Base-by-base conservation (phyloP, 2,888 invertebrate genomes). In the Caenorhabditis sp. region DNA sequence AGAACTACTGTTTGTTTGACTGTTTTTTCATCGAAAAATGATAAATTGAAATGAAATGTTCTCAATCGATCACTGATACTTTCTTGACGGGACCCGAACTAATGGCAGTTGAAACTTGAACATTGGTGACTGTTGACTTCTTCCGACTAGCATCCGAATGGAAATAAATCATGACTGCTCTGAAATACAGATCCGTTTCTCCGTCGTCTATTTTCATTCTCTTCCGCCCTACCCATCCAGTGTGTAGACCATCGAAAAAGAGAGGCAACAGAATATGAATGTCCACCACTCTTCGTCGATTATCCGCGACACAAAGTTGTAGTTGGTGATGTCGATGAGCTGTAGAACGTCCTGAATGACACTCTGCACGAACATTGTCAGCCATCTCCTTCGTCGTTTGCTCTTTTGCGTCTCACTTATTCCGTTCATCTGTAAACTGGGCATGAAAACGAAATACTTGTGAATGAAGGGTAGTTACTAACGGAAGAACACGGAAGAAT, bases 291-390 rank as follows among this genome's bases (percentile, higher is more conserved):
- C 30, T 1, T 22, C 55, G 9, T 71, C 62, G 7, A 22, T 22
- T n/a, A 61, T 11, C 20, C 46, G 37, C 32, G 30, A 62, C 11
- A 62, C 26, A 0, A 53, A 11, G 13, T 55, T 53, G 15, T 22
- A 61, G 46, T 62, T 62, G 13, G 62, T 22, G 53, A 62, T 63
- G 32, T 63, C 63, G 20, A 72, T 50, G 3, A 56, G 24, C 20
- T 72, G 72, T 4, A 72, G 56, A 9, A 48, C 32, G 30, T 63
- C 63, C 63, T 72, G 72, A 11, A 63, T 62, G 15, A 63, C 63
- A 50, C 56, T 72, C 27, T 72, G 72, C 6, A 43, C 43, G 45
- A 70, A 70, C 43, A 32, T 59, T 6, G 45, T n/a, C 24, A 70
- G 2, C 68, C 59, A 59, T 32, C 20, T 32, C 2, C 59, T 50